Conservation (phyloP, 1,140 invertebrate species). For the Samia ricini region DNA sequence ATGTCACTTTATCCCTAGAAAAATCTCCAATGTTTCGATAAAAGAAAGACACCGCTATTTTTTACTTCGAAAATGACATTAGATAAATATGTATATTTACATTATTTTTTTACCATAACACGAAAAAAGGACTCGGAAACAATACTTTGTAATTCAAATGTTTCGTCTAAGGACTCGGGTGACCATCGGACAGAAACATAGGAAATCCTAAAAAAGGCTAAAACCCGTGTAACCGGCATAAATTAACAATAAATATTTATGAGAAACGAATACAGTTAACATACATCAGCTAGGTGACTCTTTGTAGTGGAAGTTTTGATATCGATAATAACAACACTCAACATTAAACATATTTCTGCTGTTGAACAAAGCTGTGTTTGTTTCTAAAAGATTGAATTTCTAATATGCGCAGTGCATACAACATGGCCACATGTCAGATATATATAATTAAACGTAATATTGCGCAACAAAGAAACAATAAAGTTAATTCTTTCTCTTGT, state of each 20-base stretch:
- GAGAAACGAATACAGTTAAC: background rate
- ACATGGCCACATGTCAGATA: too few relatives aligned
- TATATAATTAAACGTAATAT: too few relatives aligned
- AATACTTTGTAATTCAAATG: background rate
- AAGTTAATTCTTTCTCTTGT: too few relatives aligned
- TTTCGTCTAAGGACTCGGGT: background rate
- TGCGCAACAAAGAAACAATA: too few relatives aligned
- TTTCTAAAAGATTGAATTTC: too few relatives aligned
- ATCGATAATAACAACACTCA: background rate
- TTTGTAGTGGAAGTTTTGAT: background rate
- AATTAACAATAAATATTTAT: conserved; percentile 1
- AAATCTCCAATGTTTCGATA: too few relatives aligned
- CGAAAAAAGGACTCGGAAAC: background rate
- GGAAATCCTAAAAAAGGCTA: background rate
- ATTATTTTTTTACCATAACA: background rate
- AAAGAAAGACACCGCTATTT: background rate
- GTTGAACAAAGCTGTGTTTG: too few relatives aligned
- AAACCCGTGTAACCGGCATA: background rate
- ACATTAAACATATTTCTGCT: too few relatives aligned
- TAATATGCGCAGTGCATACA: too few relatives aligned
- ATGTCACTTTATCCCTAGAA: too few relatives aligned
- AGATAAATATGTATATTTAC: background rate
- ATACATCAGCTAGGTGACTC: background rate
- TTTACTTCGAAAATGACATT: background rate
- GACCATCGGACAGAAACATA: background rate